Evolutionary conservation across 92 coral and sea anemone genomes (phyloP), one percentile per base, ranked within the genome.

Genomic region (Paramuricea clavata): DNA sequence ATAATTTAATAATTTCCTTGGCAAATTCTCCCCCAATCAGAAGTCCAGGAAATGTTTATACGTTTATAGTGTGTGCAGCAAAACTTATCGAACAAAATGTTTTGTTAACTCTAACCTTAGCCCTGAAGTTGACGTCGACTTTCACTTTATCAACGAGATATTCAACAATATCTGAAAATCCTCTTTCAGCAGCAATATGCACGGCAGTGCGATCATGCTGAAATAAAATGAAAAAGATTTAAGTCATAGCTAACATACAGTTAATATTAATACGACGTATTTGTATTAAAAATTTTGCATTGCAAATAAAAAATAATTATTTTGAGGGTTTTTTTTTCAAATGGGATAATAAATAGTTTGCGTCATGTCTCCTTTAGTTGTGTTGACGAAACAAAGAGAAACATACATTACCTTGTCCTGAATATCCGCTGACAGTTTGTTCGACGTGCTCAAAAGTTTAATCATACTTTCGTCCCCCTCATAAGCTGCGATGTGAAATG

Each of bases 141-240:
- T 92, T 89, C 41, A 93, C 93, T 64, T 94, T 96, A 77, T 96
- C 99, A 75, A 96, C 98, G 10, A 96, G 92, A 75, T 93, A 83
- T 81, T 96, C 99, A 5, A 98, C 98, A 27, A 94, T 93, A 26
- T 56, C 34, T 2, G 99, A 96, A 82, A 94, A 89, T 2, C 98
- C 99, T 49, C 92, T 89, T 76, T 96, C 97, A 5, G 99, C 99
- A 28, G 99, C 98, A 30, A 96, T 87, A 50, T 96, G 99, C 19
- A 96, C 93, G 34, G 99, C 92, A 3, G 99, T 96, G 41, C 99
- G 98, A 84, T 94, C 96, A 85, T 91, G 78, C 99, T 96, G 73
- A 5, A 65, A 76, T 44, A 81, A 28, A 62, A 70, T 31, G 42
- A 61, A 83, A 0, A 60, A n/a, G 43, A 31, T 27, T 19, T 8